Base-by-base conservation (phyloP, 1,140 invertebrate genomes). In the Drosophila mojavensis region DNA sequence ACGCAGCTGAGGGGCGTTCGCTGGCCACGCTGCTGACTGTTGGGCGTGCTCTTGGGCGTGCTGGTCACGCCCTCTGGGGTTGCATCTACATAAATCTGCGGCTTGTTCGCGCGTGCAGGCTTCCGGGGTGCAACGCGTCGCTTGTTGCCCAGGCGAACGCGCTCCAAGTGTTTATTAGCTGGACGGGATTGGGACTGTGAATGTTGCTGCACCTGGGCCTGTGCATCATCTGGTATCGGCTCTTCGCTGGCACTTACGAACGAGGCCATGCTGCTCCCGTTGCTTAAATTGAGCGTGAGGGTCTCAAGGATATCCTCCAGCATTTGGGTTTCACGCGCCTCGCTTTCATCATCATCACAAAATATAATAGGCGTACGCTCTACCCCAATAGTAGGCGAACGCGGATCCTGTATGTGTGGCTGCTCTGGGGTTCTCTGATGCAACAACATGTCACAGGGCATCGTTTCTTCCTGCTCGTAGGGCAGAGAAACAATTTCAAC, bases 291-390 rank as follows among this genome's bases (percentile, higher is more conserved):
- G 1, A 91, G 64, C 0, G 91, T 90, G 0, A 92, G 48, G 0
- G 91, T 91, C 13, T 91, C 79, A 0, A 92, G 50, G 6, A 92
- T 84, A 5, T 86, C 76, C 51, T 92, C 91, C n/a, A 92, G 48
- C 84, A 91, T 84, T 51, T 82, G 75, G 2, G 85, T 77, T 41
- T 92, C 91, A 3, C 63, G 70, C 9, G 75, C 74, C 30, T 88
- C 83, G 2, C 82, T 65, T 17, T 91, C 91, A 45, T 91, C 88
- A 66, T 91, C 85, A 47, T 91, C 89, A 28, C 84, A 84, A 15
- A 93, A 86, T 43, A 93, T 86, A 24, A 93, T 93, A 1, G 93
- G 93, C 11, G 93, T 93, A 28, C 93, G 89, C 43, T 91, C 85
- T 43, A 93, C 90, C n/a, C 92, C 93, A 7, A 92, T 51, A 24